Evolutionary conservation across 2,113 vertebrate species (phyloP).

Genomic region (Corythornis vintsioides): DNA sequence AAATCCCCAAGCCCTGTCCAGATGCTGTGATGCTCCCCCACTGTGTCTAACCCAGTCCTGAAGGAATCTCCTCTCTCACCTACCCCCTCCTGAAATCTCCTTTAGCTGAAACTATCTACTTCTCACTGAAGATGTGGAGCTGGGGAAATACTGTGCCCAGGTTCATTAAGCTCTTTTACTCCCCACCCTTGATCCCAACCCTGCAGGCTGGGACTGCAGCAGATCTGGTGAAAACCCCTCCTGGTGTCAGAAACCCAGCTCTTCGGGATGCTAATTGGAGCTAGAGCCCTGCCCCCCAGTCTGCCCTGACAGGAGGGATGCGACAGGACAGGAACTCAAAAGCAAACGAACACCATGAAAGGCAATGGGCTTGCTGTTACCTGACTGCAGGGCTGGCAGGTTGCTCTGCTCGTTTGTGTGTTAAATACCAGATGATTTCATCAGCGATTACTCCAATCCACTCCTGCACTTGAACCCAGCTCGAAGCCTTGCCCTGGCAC

Average conservation of each 20-base stretch:
- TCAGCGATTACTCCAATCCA: not conserved
- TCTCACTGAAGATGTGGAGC: not conserved
- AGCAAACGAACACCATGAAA: not conserved
- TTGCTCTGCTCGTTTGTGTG: not conserved
- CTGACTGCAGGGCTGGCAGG: not conserved
- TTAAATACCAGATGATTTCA: not conserved
- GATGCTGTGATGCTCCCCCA: not conserved
- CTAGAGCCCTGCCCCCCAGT: not conserved
- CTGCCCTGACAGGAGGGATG: not conserved
- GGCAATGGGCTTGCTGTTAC: accelerated
- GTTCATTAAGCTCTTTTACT: not conserved
- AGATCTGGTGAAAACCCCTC: not conserved
- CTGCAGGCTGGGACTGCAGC: too few relatives aligned
- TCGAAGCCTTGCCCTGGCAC: not conserved
- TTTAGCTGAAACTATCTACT: not conserved
- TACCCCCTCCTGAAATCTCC: not conserved
- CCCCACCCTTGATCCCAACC: accelerated
- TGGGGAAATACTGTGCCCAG: not conserved
- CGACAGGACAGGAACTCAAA: not conserved
- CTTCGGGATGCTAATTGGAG: accelerated
- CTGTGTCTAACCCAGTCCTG: not conserved
- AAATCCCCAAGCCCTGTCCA: not conserved
- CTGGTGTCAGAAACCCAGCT: not conserved
- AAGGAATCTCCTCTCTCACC: not conserved
- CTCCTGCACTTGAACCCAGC: not conserved